These are phyloP conservation scores for Nipponia nippon DNA, from an alignment of 2,113 vertebrate genomes.

Conservation along the genomic window DNA sequence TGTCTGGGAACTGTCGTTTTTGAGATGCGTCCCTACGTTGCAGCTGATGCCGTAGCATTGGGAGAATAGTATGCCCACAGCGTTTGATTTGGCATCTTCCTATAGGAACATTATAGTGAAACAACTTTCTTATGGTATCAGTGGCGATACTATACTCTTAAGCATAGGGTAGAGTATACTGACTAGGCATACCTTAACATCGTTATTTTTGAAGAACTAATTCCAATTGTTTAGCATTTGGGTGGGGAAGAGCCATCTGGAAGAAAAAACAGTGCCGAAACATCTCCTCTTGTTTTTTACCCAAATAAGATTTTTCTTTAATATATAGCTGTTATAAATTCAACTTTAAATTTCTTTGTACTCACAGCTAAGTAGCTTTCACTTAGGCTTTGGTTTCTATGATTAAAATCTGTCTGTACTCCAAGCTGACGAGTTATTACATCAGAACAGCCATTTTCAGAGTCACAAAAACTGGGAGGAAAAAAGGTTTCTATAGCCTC, in stretches of 20 bases:
- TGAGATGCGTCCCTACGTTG: not conserved
- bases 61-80: not conserved
- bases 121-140: not conserved
- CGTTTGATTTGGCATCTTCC: not conserved
- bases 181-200: not conserved
- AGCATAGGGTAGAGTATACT: not conserved
- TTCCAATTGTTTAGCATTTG: not conserved
- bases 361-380: not conserved
- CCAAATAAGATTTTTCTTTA: not conserved
- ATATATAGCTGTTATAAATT: not conserved
- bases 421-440: not conserved
- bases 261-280: not conserved
- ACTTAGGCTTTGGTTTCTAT: not conserved
- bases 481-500: not conserved
- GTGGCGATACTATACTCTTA: not conserved
- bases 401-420: not conserved
- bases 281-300: not conserved
- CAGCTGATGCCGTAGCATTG: fast-evolving
- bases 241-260: not conserved
- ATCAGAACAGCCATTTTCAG: not conserved
- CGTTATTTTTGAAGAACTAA: not conserved
- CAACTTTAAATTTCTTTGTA: not conserved
- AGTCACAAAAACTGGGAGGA: not conserved
- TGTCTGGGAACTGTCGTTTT: fast-evolving
- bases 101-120: not conserved